Conservation (phyloP, 2,888 invertebrate genomes). For the Agrochola lychnidis region DNA sequence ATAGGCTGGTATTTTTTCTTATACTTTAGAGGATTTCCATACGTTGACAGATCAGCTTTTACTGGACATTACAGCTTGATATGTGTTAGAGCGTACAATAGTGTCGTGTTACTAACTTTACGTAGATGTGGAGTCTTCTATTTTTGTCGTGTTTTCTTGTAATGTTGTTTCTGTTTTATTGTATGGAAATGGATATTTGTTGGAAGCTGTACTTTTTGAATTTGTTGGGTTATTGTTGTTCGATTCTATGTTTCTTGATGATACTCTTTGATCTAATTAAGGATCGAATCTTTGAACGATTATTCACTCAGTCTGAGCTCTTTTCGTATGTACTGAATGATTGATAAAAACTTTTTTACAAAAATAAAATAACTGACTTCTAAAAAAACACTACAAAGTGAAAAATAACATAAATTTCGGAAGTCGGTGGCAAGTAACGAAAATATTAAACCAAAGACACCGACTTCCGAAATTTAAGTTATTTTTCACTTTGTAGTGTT, state of each 20-base stretch:
- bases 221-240: neutral
- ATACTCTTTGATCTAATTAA: neutral
- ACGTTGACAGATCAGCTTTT: neutral
- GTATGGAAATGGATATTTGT: constrained; percentile 36
- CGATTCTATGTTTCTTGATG: neutral
- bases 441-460: too few relatives aligned
- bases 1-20: too few relatives aligned
- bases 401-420: too few relatives aligned
- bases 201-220: constrained; percentile 20
- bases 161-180: constrained; percentile 29
- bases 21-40: neutral
- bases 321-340: too few relatives aligned
- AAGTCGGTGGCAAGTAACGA: too few relatives aligned
- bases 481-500: too few relatives aligned
- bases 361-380: too few relatives aligned
- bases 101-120: constrained; percentile 44
- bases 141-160: constrained; percentile 47
- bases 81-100: constrained; percentile 23
- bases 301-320: too few relatives aligned
- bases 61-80: constrained; percentile 3
- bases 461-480: too few relatives aligned
- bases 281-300: neutral
- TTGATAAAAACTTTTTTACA: too few relatives aligned
- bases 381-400: too few relatives aligned
- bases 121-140: constrained; percentile 26